These are phyloP conservation scores for Blastobasis adustella DNA, from an alignment of 2,888 invertebrate genomes.

Conservation along the genomic window DNA sequence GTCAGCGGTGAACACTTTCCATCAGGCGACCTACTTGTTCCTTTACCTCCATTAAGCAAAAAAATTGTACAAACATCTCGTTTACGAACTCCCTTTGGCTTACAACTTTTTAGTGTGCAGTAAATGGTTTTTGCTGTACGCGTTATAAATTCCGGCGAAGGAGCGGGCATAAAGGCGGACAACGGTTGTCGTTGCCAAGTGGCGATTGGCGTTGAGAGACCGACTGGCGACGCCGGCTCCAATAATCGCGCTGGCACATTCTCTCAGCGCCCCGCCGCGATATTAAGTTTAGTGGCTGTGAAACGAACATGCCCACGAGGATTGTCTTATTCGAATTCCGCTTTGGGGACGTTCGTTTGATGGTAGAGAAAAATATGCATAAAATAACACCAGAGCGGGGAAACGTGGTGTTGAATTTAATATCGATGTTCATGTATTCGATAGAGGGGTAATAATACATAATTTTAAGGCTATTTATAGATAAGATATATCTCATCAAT, in stretches of 20 bases:
- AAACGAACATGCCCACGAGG: constrained; percentile 9
- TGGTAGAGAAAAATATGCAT: no score
- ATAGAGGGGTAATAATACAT: background rate
- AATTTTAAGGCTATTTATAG: no score
- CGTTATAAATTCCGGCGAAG: constrained; percentile 18
- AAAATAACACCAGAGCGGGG: no score
- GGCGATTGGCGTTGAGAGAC: constrained; percentile 25
- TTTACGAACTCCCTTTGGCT: background rate
- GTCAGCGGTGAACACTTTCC: no score
- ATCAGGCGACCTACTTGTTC: no score
- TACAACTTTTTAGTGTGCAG: constrained; percentile 10
- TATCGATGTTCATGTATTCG: constrained; percentile 1
- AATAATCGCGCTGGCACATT: constrained; percentile 29
- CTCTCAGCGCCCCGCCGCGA: constrained; percentile 19
- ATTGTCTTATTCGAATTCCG: constrained; percentile 7
- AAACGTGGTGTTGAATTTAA: background rate
- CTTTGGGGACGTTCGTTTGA: background rate
- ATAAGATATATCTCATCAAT: no score
- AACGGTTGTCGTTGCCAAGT: constrained; percentile 25
- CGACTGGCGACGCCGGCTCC: constrained; percentile 20
- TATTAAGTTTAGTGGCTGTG: constrained; percentile 20
- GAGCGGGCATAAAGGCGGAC: constrained; percentile 20
- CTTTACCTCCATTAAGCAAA: no score
- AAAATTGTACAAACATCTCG: no score
- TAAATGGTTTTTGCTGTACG: constrained; percentile 15